Conservation (phyloP, 2,888 invertebrate genomes). For the Drosophila meridionalis region DNA sequence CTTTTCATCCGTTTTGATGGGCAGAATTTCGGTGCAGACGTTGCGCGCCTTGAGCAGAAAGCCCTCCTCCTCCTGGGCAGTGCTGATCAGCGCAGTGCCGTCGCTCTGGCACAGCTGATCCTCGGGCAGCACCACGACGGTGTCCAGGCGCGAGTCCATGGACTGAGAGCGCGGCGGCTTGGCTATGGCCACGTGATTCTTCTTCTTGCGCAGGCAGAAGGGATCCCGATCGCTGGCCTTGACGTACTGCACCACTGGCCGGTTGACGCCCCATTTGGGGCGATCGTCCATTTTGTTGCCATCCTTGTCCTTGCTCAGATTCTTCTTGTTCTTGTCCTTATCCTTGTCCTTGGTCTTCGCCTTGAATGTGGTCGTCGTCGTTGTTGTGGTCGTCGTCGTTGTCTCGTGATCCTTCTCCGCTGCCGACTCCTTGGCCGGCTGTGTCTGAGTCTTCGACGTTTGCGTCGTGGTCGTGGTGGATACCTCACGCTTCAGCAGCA, state of each 20-base stretch:
- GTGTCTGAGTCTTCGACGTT: conserved; percentile 81
- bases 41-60: conserved; percentile 83
- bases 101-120: conserved; percentile 42
- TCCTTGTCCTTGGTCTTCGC: conserved; percentile 81
- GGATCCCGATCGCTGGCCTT: conserved; percentile 97
- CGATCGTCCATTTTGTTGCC: conserved; percentile 87
- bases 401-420: conserved; percentile 81
- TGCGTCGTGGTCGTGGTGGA: conserved; percentile 85
- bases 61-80: conserved; percentile 74
- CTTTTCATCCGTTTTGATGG: conserved; percentile 85
- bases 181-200: conserved; percentile 76
- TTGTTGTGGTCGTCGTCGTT: conserved; percentile 84
- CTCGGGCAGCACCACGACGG: conserved; percentile 46
- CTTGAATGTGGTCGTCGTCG: conserved; percentile 83
- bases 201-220: conserved; percentile 88
- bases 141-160: conserved; percentile 82
- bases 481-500: conserved; percentile 83
- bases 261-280: conserved; percentile 91
- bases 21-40: conserved; percentile 85
- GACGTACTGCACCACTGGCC: conserved; percentile 92
- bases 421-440: conserved; percentile 71
- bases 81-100: conserved; percentile 18
- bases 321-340: conserved; percentile 72
- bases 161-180: conserved; percentile 87
- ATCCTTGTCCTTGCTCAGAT: conserved; percentile 63